Evolutionary conservation across 2,797 vertebrate species (phyloP).

Genomic region (Sparidentex hasta): DNA sequence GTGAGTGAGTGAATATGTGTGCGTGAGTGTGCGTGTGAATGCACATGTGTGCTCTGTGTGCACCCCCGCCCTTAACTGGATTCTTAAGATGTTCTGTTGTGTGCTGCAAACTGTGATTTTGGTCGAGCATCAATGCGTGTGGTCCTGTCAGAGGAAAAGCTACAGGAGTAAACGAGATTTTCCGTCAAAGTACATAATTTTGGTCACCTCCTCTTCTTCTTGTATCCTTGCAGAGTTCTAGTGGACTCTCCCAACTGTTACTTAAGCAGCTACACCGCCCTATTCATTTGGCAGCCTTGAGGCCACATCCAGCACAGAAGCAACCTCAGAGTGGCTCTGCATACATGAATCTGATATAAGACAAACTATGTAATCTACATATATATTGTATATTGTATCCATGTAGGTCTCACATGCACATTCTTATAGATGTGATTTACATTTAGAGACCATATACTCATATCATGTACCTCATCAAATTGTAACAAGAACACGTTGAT

Average conservation of each 20-base stretch:
- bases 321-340: too few relatives aligned
- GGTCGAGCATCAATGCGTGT: slow-evolving; percentile 39
- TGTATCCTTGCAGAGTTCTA: slow-evolving; percentile 10
- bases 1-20: too few relatives aligned
- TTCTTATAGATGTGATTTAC: too few relatives aligned
- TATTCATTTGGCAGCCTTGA: too few relatives aligned
- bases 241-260: neutral
- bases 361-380: too few relatives aligned
- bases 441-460: too few relatives aligned
- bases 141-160: slow-evolving; percentile 44
- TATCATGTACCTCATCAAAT: too few relatives aligned
- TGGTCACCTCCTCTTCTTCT: slow-evolving; percentile 32
- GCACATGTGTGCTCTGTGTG: neutral
- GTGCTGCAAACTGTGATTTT: slow-evolving; percentile 41
- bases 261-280: neutral
- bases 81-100: slow-evolving; percentile 31
- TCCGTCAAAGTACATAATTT: slow-evolving; percentile 28
- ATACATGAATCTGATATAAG: too few relatives aligned
- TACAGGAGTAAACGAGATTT: slow-evolving; percentile 9
- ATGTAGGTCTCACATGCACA: too few relatives aligned
- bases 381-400: too few relatives aligned
- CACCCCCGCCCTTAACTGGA: slow-evolving; percentile 17
- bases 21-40: neutral
- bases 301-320: too few relatives aligned
- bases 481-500: too few relatives aligned